Conservation (phyloP, 35 echinoderm and acorn worm genomes). For the Heliocidaris tuberculata region DNA sequence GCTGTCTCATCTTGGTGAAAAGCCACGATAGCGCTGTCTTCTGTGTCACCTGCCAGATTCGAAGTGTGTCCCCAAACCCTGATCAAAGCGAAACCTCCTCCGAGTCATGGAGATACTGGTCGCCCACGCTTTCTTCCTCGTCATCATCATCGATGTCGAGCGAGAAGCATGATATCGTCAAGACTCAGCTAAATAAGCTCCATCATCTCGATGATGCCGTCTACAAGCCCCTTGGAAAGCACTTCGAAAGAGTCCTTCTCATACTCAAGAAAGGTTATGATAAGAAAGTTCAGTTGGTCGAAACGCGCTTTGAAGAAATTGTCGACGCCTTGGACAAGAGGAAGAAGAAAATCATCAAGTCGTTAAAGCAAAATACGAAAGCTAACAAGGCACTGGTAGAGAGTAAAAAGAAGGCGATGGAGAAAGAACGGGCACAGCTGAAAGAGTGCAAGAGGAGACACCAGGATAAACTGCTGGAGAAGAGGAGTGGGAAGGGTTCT, state of each 20-base stretch:
- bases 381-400: neutral
- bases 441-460: neutral
- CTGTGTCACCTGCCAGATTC: constrained; percentile 15
- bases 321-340: neutral
- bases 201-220: neutral
- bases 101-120: neutral
- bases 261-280: neutral
- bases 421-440: neutral
- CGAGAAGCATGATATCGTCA: neutral
- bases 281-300: neutral
- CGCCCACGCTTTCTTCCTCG: neutral
- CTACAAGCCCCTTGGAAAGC: neutral
- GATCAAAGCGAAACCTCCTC: neutral
- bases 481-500: neutral
- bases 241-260: neutral
- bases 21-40: neutral
- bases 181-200: neutral
- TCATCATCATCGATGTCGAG: neutral
- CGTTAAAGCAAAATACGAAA: neutral
- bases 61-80: constrained; percentile 21
- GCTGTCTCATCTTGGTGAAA: neutral
- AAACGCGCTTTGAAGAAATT: neutral
- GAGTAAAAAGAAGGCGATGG: neutral
- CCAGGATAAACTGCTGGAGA: neutral
- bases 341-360: neutral